Base-by-base conservation (phyloP, 1,140 invertebrate genomes). In the Apis mellifera region DNA sequence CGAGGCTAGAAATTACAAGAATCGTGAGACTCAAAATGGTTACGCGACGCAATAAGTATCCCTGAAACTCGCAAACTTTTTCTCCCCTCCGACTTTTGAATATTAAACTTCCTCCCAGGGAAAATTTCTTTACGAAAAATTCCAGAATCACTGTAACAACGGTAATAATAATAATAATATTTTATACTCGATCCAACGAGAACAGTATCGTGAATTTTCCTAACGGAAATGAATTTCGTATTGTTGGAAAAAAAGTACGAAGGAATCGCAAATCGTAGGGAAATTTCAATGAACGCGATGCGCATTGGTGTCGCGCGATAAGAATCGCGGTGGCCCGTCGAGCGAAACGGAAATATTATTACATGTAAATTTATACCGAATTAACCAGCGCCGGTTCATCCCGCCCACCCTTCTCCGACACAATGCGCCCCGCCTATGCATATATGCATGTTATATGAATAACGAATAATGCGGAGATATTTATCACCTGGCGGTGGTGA, bases 291-390 rank as follows among this genome's bases (percentile, higher is more conserved):
- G 32, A 57, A 57, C 32, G 50, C 15, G 15, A 12, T 3, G 42
- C 17, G 21, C 32, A 0, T 9, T 0, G 1, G 26, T 50, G n/a
- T 52, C 17, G 15, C 17, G 15, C 12, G 13, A 9, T 13, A 64
- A 75, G 59, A 81, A 75, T 68, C 17, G 54, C n/a, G 15, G 57
- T 15, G 4, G 11, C 42, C 32, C 52, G 32, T 42, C 19, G 13
- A 13, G 62, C 52, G 54, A 65, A 81, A 75, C 59, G 71, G 71
- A 81, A 66, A 81, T 81, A 81, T 75, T 75, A 81, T 73, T 55
- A 66, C 72, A 75, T 65, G 71, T 75, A 81, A 81, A 81, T 81
- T 81, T 75, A 65, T 66, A 75, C 78, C 57, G 62, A 81, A 81
- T 81, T 81, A 81, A 74, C 54, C 50, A 15, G 23, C 9, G 13